Percentiles rank a stretch among this genome's conserved stretches.
phyloP scores from a whole-genome alignment of 2,797 vertebrate species.

The Micromesistius poutassou region DNA sequence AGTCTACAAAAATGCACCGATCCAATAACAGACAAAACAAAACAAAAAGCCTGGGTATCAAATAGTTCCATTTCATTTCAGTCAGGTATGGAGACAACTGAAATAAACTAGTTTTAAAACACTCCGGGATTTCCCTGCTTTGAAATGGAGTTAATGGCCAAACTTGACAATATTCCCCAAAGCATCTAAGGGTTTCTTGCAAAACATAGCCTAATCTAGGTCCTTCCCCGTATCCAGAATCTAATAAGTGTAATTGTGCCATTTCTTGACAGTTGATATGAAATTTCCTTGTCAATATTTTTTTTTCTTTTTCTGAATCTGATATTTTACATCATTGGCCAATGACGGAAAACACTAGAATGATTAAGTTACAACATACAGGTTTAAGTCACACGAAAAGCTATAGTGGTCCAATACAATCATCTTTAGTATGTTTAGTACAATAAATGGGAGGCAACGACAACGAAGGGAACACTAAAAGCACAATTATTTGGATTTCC shows the following conservation, averaged over 20 bases:
- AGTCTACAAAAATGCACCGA: slow-evolving; percentile 66
- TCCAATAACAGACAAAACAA: slow-evolving; percentile 25
- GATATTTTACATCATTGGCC: slow-evolving; percentile 55
- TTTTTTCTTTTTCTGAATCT: slow-evolving; percentile 58
- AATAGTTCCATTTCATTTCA: slow-evolving; percentile 54
- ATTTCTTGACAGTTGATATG: slow-evolving; percentile 63
- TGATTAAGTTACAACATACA: slow-evolving; percentile 66
- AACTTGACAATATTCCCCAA: slow-evolving; percentile 37
- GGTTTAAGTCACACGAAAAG: slow-evolving; percentile 65
- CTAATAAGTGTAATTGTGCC: slow-evolving; percentile 71
- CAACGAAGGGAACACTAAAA: slow-evolving; percentile 50
- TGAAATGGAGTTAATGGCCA: slow-evolving; percentile 38
- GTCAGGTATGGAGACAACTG: slow-evolving; percentile 35
- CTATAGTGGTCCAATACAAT: slow-evolving; percentile 75
- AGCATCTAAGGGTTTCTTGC: slow-evolving; percentile 41
- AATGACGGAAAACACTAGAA: slow-evolving; percentile 50
- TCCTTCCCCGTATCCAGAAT: slow-evolving; percentile 63
- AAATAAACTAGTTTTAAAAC: slow-evolving; percentile 28
- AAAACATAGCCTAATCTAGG: slow-evolving; percentile 50
- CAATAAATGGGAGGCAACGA: slow-evolving; percentile 65
- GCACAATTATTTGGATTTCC: slow-evolving; percentile 71
- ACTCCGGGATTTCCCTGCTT: slow-evolving; percentile 34
- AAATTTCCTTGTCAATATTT: slow-evolving; percentile 56
- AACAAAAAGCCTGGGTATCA: slow-evolving; percentile 42
- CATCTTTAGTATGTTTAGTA: slow-evolving; percentile 72